Conservation (phyloP, 2,888 invertebrate genomes). For the Rhagonycha lutea region DNA sequence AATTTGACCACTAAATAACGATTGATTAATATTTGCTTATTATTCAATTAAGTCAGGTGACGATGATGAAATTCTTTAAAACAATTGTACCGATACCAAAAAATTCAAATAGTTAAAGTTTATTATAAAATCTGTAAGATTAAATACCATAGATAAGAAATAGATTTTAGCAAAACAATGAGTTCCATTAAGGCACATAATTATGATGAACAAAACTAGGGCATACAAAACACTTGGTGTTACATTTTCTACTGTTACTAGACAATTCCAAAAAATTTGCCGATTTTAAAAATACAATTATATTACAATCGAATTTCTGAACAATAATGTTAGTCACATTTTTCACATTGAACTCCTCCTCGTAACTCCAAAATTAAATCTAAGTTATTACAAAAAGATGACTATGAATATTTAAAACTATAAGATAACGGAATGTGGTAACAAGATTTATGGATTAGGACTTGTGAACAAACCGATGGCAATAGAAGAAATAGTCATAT, state of each 20-base stretch:
- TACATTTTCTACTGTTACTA: background rate
- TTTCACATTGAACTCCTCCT: background rate
- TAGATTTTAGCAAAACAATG: background rate
- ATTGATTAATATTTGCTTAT: no score
- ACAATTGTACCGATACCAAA: background rate
- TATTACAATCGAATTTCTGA: background rate
- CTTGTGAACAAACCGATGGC: background rate
- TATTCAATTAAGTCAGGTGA: no score
- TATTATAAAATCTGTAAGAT: background rate
- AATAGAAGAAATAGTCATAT: background rate
- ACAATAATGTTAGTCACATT: background rate
- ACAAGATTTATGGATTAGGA: background rate
- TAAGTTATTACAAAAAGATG: background rate
- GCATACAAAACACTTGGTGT: background rate
- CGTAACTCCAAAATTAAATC: background rate
- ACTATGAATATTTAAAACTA: background rate
- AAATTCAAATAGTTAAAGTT: background rate
- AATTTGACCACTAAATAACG: no score
- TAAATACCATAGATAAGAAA: background rate
- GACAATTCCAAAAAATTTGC: background rate
- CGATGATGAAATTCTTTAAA: background rate
- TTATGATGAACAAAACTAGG: background rate
- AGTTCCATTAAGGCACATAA: background rate
- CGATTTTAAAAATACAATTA: background rate
- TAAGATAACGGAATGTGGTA: background rate